Evolutionary conservation across 2,888 invertebrate species (phyloP).

Genomic region (Melipona beecheii): DNA sequence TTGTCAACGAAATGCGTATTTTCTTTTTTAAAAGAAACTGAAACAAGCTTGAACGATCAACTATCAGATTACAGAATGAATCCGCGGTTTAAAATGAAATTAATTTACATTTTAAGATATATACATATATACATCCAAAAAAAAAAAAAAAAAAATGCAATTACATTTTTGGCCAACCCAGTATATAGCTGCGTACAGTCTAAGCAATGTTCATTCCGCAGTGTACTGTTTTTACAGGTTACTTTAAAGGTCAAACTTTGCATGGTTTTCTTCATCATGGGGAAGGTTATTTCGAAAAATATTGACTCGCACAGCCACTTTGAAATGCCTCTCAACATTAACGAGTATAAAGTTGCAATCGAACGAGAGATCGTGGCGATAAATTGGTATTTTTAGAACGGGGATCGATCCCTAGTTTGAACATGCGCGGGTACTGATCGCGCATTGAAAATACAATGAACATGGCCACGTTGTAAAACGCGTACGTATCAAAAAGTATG

Average conservation of each 20-base stretch:
- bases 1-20: too few species aligned
- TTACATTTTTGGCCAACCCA: background rate
- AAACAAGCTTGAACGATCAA: too few species aligned
- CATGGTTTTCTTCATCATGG: background rate
- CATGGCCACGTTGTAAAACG: conserved; percentile 9
- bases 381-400: background rate
- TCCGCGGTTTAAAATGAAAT: too few species aligned
- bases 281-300: background rate
- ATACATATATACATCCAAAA: too few species aligned
- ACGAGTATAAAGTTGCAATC: background rate
- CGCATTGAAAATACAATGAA: background rate
- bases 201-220: background rate
- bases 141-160: background rate
- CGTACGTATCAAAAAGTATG: conserved; percentile 47
- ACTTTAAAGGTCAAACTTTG: background rate
- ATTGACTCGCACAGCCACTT: background rate
- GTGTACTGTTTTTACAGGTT: background rate
- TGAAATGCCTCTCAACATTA: too few species aligned
- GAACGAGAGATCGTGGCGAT: background rate
- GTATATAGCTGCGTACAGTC: background rate
- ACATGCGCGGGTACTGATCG: background rate
- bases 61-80: too few species aligned
- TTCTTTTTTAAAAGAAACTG: too few species aligned
- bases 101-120: too few species aligned
- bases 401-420: background rate